Base-by-base conservation (phyloP, 2,888 invertebrate species). In the Stegana nigrithorax region DNA sequence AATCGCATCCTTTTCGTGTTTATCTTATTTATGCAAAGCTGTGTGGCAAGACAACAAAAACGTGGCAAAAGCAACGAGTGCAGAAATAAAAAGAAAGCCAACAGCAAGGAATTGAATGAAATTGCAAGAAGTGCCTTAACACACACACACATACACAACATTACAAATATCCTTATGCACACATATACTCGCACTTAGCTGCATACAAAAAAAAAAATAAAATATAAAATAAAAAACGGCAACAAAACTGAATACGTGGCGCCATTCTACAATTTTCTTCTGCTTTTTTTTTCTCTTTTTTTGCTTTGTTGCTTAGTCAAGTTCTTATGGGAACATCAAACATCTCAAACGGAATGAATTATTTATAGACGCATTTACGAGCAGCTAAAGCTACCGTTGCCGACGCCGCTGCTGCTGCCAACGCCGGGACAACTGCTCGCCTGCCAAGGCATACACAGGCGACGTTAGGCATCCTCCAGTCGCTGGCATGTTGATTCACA, bases 11-110 rank as follows among this genome's bases (percentile, higher is more conserved):
- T 72, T 68, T 53, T 27, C 17, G 71, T 80, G 73, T 80, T 78
- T 80, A 77, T 77, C 72, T 78, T 78, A 77, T 77, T 77, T 80
- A 78, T 80, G 78, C 73, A 78, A 76, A 80, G 74, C 80, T 73
- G 73, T 67, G 73, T 68, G 67, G 70, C 73, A 73, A 67, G 73
- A 63, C 68, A 60, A 17, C 63, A 61, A 45, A 36, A 39, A 56
- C 25, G 25, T 51, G 39, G 1, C 45, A 69, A 59, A 26, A 50
- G 56, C 53, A 66, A 60, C 26, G 58, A 21, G 14, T 10, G 32
- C n/a, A 42, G 39, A 60, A 27, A 56, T 26, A 51, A 42, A 65
- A 65, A 26, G 42, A 60, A 56, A 63, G 59, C 45, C 65, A 65
- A 66, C 56, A 67, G 68, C 70, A 78, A 75, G 77, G 75, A 76